Base-by-base conservation (phyloP, 2,113 vertebrate species). In the Anas platyrhynchos region DNA sequence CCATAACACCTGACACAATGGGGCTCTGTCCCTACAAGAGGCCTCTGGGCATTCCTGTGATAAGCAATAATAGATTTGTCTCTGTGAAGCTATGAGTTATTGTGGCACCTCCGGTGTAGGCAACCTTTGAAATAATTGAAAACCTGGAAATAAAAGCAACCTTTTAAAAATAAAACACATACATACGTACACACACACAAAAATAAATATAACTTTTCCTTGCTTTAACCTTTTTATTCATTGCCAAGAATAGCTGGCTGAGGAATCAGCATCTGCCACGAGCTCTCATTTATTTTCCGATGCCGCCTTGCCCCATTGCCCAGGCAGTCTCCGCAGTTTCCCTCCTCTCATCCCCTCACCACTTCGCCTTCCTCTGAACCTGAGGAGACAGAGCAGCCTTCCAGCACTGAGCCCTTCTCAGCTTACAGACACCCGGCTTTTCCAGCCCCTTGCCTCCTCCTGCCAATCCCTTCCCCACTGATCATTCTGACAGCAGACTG, bases 191-290 rank as follows among this genome's bases (percentile, higher is more conserved):
- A 82, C 16, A 66, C 6, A 81, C 4, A 73, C 26, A 87, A 18
- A 94, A 80, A 91, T 83, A 92, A 87, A 89, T 82, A 26, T 38
- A 89, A 77, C 65, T 83, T 73, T 68, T 86, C 73, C 86, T 93
- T 90, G 86, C 91, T 91, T 92, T 82, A 95, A 90, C 83, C 86
- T 91, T 96, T 90, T 83, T 82, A 93, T 78, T 90, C 73, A 26
- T 32, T 94, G 93, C 93, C 91, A 96, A 95, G 88, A 96, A 95
- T 32, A 96, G 89, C 91, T 96, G 95, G 94, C 91, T 78, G 59
- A 86, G 85, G 72, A 89, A 93, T 20, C 38, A 2, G 79, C 88
- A 91, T 96, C 56, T 93, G 94, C 93, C 43, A 2, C 34, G 90
- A 91, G 86, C 79, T 74, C 88, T 72, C 93, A 91, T 90, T 93